Percentiles rank a stretch among this genome's conserved stretches.
Evolutionary conservation across 2,888 invertebrate genomes (phyloP).

Genomic region (Rosalia funebris): DNA sequence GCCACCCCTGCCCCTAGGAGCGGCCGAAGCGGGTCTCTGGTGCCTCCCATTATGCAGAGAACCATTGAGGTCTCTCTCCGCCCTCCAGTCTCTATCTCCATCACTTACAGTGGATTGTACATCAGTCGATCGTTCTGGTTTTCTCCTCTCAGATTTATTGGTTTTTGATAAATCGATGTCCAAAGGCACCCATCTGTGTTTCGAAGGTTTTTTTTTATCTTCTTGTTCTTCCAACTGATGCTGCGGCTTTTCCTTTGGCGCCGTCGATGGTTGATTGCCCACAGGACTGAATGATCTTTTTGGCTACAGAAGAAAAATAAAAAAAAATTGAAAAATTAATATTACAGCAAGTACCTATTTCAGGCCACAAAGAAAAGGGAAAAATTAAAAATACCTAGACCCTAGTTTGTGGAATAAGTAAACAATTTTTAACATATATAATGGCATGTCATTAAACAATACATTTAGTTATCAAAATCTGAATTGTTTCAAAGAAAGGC

Average conservation of each 20-base stretch:
- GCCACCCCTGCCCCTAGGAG: conserved; percentile 62
- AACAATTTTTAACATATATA: too few species aligned
- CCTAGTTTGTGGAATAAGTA: too few species aligned
- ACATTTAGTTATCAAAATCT: too few species aligned
- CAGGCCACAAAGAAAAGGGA: too few species aligned
- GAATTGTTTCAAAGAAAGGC: too few species aligned
- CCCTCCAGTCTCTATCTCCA: conserved; percentile 61
- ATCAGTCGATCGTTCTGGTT: conserved; percentile 46
- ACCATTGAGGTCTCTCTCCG: conserved; percentile 53
- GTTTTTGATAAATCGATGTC: conserved; percentile 85
- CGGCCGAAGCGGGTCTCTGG: conserved; percentile 59
- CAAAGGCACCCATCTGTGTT: conserved; percentile 92
- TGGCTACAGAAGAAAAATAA: conserved; percentile 29
- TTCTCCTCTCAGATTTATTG: conserved; percentile 68
- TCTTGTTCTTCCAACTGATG: conserved; percentile 63
- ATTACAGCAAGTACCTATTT: too few species aligned
- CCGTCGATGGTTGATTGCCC: conserved; percentile 29
- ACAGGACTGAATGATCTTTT: conserved; percentile 40
- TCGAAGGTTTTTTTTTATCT: conserved; percentile 65
- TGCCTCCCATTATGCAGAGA: conserved; percentile 51
- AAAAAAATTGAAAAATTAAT: not conserved
- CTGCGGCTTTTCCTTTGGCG: conserved; percentile 58
- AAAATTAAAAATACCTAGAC: too few species aligned
- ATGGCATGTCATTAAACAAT: too few species aligned
- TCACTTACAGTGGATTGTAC: conserved; percentile 61